Conservation (phyloP, 2,888 invertebrate genomes). For the Chromoteleia sp. region DNA sequence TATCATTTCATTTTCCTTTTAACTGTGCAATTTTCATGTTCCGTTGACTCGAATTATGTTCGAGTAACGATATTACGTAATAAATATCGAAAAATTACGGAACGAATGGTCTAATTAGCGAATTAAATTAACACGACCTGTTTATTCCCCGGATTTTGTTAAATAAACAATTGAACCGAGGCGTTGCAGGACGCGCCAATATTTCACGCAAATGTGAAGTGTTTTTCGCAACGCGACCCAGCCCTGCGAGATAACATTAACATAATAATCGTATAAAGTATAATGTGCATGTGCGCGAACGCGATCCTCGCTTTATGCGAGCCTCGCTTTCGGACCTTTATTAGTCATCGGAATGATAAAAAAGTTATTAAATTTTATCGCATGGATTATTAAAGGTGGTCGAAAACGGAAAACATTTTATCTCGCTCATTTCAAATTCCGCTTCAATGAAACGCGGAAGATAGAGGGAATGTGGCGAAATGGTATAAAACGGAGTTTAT, state of each 20-base stretch:
- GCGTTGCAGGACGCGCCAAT: slow-evolving; percentile 28
- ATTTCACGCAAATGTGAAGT: slow-evolving; percentile 55
- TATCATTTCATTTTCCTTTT: no score
- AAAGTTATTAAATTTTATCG: slow-evolving; percentile 53
- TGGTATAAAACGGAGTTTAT: slow-evolving; percentile 60
- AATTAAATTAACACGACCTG: no score
- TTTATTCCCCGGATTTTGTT: slow-evolving; percentile 23
- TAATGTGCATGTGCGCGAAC: slow-evolving; percentile 13
- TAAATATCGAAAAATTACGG: background rate
- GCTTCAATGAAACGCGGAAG: slow-evolving; percentile 34
- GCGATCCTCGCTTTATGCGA: slow-evolving; percentile 9
- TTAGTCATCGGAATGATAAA: slow-evolving; percentile 37
- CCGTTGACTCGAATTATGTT: no score
- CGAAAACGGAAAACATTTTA: slow-evolving; percentile 42
- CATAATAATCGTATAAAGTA: slow-evolving; percentile 50
- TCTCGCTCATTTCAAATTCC: slow-evolving; percentile 51
- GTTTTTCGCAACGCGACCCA: slow-evolving; percentile 41
- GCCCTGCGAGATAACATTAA: slow-evolving; percentile 51
- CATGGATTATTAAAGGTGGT: slow-evolving; percentile 38
- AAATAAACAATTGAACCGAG: slow-evolving; percentile 40
- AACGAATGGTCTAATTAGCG: no score
- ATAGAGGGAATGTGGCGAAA: slow-evolving; percentile 35
- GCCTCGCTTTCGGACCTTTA: slow-evolving; percentile 13
- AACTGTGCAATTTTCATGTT: no score
- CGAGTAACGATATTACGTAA: no score